phyloP scores from a whole-genome alignment of 2,113 vertebrate species.

The Monopterus albus region DNA sequence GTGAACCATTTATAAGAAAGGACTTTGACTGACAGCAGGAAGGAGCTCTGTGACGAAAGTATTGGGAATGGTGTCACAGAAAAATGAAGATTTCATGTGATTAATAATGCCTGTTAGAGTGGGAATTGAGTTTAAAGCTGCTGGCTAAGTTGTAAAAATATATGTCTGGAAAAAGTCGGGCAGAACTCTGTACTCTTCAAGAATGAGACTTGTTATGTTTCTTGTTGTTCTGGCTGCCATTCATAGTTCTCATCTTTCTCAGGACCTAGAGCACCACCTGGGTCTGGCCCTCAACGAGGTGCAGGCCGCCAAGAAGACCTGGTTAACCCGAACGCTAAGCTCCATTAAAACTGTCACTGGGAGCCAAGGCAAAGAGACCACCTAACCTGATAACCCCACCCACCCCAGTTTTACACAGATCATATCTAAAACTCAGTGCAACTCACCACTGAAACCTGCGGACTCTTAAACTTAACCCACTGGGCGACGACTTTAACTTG shows the following conservation, averaged over 20 bases:
- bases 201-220: not conserved
- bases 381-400: constrained; percentile 77
- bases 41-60: not conserved
- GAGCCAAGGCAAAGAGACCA: constrained; percentile 96
- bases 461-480: constrained; percentile 28
- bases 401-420: constrained; percentile 23
- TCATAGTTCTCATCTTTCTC: constrained; percentile 5
- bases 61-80: not conserved
- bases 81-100: not conserved
- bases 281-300: constrained; percentile 96
- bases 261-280: constrained; percentile 98
- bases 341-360: constrained; percentile 99
- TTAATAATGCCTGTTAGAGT: not conserved
- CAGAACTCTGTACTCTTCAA: too few species aligned
- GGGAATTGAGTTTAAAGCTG: too few species aligned
- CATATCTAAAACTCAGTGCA: constrained; percentile 25
- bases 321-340: constrained; percentile 98
- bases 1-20: not conserved
- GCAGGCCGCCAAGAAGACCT: constrained; percentile 98
- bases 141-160: not conserved
- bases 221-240: not conserved
- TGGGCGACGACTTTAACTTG: constrained; percentile 45
- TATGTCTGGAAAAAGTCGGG: too few species aligned
- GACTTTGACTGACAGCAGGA: not conserved
- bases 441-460: constrained; percentile 32